These are phyloP conservation scores for Cygnus buccinator DNA, from an alignment of 2,113 vertebrate genomes.

Conservation along the genomic window DNA sequence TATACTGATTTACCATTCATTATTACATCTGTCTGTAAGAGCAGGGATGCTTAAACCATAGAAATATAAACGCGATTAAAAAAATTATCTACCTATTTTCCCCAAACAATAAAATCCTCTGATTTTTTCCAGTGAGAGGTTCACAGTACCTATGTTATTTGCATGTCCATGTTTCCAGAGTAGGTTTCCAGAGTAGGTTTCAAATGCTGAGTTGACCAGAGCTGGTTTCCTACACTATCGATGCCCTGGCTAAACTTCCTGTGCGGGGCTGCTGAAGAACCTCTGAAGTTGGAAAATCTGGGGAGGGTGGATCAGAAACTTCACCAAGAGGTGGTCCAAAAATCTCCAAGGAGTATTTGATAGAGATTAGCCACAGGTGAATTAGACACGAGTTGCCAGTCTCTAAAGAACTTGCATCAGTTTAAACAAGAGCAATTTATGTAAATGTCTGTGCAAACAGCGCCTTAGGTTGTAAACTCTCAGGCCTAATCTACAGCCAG, in stretches of 20 bases:
- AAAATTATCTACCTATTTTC: not conserved
- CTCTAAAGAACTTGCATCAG: not conserved
- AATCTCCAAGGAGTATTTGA: not conserved
- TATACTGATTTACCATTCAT: not conserved
- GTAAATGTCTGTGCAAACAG: not conserved
- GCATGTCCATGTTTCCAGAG: not conserved
- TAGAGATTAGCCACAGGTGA: not conserved
- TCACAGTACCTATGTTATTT: not conserved
- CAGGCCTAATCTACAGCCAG: not conserved
- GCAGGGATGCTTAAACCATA: not conserved
- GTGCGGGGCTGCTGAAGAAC: not conserved
- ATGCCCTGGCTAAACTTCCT: not conserved
- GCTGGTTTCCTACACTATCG: not conserved
- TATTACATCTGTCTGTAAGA: not conserved
- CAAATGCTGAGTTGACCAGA: not conserved
- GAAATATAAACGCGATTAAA: not conserved
- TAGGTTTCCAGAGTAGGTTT: not conserved
- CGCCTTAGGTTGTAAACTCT: not conserved
- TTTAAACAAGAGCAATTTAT: not conserved
- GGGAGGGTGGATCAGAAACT: not conserved
- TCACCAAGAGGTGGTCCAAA: not conserved
- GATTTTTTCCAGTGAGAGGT: not conserved
- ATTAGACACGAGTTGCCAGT: not conserved
- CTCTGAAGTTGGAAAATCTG: not conserved
- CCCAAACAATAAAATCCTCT: not conserved